phyloP scores from a whole-genome alignment of 2,113 vertebrate genomes.

The Halcyon malimbica region DNA sequence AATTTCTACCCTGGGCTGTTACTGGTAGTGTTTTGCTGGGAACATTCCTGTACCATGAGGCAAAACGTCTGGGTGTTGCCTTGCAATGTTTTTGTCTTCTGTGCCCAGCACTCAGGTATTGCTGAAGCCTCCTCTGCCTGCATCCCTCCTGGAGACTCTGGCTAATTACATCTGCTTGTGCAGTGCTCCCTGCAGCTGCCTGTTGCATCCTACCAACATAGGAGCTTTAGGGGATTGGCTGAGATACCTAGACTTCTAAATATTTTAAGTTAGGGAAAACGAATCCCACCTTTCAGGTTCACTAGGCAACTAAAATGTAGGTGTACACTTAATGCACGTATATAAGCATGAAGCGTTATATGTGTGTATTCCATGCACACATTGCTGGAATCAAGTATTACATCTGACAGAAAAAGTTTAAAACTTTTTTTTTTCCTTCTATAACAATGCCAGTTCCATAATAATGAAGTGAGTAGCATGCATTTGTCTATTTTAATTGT shows the following conservation, averaged over 20 bases:
- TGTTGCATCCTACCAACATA: not conserved
- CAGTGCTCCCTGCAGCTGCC: not conserved
- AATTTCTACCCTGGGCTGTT: not conserved
- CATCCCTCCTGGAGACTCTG: rapidly evolving
- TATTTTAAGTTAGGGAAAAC: not conserved
- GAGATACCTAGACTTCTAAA: not conserved
- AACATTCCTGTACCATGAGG: not conserved
- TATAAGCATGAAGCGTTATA: not conserved
- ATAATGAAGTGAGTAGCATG: not conserved
- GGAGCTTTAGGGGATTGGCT: not conserved
- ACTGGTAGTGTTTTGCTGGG: not conserved
- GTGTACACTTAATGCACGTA: not conserved
- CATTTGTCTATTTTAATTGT: not conserved
- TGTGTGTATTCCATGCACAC: rapidly evolving
- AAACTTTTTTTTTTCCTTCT: not conserved
- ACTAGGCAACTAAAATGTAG: not conserved
- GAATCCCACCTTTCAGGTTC: not conserved
- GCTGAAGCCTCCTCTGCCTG: not conserved
- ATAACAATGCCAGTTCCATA: not conserved
- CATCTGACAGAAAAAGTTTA: not conserved
- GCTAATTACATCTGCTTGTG: not conserved
- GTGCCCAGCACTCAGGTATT: rapidly evolving
- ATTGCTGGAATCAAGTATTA: not conserved
- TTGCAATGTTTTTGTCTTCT: not conserved
- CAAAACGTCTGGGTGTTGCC: not conserved